Evolutionary conservation across 2,888 invertebrate genomes (phyloP).

Genomic region (Athrips mouffetella): DNA sequence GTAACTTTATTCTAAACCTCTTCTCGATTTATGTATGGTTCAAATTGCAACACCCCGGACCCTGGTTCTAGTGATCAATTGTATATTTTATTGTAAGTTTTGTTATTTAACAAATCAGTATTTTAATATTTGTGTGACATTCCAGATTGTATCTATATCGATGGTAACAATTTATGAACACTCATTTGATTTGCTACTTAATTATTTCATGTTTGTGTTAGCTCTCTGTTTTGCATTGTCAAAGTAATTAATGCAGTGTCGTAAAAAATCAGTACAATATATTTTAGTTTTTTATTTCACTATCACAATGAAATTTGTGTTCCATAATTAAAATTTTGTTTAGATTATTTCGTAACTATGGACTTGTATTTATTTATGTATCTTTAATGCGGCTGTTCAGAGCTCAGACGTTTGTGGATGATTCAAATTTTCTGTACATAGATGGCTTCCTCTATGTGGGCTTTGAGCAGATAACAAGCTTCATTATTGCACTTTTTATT

Average conservation of each 20-base stretch:
- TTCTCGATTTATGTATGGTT: constrained; percentile 30
- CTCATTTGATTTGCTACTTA: constrained; percentile 48
- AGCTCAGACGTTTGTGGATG: constrained; percentile 16
- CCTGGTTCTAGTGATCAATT: constrained; percentile 48
- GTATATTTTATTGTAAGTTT: constrained; percentile 62
- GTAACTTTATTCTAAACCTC: not conserved
- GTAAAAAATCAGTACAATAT: constrained; percentile 44
- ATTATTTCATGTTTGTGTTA: constrained; percentile 36
- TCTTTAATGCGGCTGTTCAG: constrained; percentile 23
- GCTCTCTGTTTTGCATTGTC: constrained; percentile 44
- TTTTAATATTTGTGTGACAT: constrained; percentile 76
- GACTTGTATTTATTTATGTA: constrained; percentile 31
- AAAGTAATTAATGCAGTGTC: constrained; percentile 24
- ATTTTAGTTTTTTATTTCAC: constrained; percentile 37
- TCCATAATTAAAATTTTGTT: constrained; percentile 30
- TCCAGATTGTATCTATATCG: constrained; percentile 61
- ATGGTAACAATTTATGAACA: constrained; percentile 26
- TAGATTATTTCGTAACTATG: constrained; percentile 29
- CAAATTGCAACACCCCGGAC: constrained; percentile 62
- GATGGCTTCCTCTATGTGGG: constrained; percentile 22
- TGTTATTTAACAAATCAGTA: constrained; percentile 75
- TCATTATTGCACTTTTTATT: constrained; percentile 61
- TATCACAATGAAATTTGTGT: constrained; percentile 32
- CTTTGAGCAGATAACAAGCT: constrained; percentile 39
- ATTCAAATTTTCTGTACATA: constrained; percentile 20